Evolutionary conservation across 2,113 vertebrate species (phyloP), one percentile per base, ranked within the genome.

Genomic region (Andinoacara biseriatus): DNA sequence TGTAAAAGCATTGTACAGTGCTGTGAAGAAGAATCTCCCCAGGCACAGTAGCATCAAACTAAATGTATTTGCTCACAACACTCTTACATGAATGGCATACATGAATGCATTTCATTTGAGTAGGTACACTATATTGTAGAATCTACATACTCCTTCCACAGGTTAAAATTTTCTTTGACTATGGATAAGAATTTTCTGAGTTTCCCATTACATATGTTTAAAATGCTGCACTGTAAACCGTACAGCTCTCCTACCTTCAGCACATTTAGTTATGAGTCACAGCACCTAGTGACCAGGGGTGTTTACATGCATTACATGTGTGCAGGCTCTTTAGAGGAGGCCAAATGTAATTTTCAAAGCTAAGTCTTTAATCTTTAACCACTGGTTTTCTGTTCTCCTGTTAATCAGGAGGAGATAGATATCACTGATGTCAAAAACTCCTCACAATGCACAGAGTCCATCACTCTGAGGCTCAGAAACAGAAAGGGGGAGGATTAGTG

Each of bases 221-320:
- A 72, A 72, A 52, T 20, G 60, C 17, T 62, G 31, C 38, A 69
- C 78, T 4, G 46, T 20, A 38, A 78, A 62, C 10, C 58, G 2
- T 56, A 49, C 22, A 40, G 2, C 6, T 1, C 8, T 52, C 35
- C 33, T 1, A 31, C 22, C 29, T 26, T 4, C 49, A 62, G 52
- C 26, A 46, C 24, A 75, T 63, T 81, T 26, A 56, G 40, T 72
- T 61, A 20, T 80, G 78, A 90, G 75, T 84, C 78, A 85, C 57
- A 76, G 33, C 57, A 76, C 5, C n/a, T 10, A 10, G 10, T 29
- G 24, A 38, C 26, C 31, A 7, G 76, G 78, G 40, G 49, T 11
- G 72, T 88, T 63, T 76, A 43, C 24, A 84, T 82, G 65, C 57
- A 56, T 20, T 17, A 10, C 11, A 69, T 20, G 59, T 75, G 43